Percentiles rank a stretch among this genome's conserved stretches.
Conservation (phyloP, 2,888 invertebrate genomes). For the Stenchaetothrips biformis region DNA sequence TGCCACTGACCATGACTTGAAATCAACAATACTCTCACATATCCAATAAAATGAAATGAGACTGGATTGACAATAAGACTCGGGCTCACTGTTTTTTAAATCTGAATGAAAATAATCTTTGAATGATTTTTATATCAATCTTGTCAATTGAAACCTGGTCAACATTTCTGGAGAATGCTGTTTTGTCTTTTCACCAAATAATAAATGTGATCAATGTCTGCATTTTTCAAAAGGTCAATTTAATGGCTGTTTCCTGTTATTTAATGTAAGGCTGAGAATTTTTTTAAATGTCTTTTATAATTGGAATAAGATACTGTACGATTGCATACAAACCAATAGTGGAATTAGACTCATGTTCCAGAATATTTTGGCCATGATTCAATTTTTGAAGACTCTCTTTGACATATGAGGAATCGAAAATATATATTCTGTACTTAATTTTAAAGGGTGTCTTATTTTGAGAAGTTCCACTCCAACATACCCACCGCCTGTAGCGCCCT, state of each 20-base stretch:
- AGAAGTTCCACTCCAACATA: too few relatives aligned
- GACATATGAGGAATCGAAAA: background rate
- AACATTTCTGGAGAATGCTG: too few relatives aligned
- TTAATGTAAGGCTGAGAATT: background rate
- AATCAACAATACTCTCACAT: background rate
- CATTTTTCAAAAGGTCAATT: background rate
- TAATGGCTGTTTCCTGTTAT: too few relatives aligned
- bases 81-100: background rate
- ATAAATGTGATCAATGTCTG: background rate
- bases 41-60: background rate
- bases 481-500: too few relatives aligned
- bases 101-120: background rate
- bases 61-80: background rate
- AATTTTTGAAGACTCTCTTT: background rate
- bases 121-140: too few relatives aligned
- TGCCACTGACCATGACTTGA: background rate
- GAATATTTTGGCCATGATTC: background rate
- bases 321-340: too few relatives aligned
- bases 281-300: background rate
- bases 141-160: too few relatives aligned
- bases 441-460: background rate
- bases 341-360: background rate
- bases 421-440: slow-evolving; percentile 19
- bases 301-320: background rate
- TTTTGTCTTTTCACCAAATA: too few relatives aligned